Evolutionary conservation across 2,113 vertebrate genomes (phyloP), one percentile per base, ranked within the genome.

Genomic region (Carassius auratus): DNA sequence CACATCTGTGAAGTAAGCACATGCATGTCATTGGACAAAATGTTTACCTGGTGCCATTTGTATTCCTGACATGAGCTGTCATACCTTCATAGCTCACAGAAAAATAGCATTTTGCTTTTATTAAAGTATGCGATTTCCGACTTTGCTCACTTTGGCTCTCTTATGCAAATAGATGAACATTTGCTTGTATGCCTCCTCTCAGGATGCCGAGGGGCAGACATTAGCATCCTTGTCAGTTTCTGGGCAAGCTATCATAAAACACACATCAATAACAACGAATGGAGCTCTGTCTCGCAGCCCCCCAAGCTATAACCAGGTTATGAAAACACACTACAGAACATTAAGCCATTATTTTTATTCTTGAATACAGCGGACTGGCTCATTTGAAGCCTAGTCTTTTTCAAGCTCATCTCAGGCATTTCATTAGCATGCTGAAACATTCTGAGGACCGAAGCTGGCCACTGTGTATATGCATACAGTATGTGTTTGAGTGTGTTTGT

Each of bases 201-300:
- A 91, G 86, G 62, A 61, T 88, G 84, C 94, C 92, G 92, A 90
- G 81, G 93, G 94, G 92, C 90, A 94, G 83, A 91, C 90, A 95
- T 95, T 93, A 95, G 91, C 91, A 90, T 92, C 89, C 83, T 76
- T 85, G 87, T 89, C 90, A 85, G 86, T 92, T 91, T 91, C 86
- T 90, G 88, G 83, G 90, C 90, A 87, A 78, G 89, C 88, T 89
- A 89, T 93, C 93, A 94, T 94, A 92, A 93, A 94, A 93, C 89
- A 92, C 91, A 92, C 92, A 94, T 95, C 93, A 94, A 93, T 93
- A 95, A 92, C 90, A 57, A 64, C 74, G 87, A 89, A 92, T 83
- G 45, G 68, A 10, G 87, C 86, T 85, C 92, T 93, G 88, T 88
- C 78, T 50, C 64, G 52, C 19, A 12, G 38, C 55, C 79, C 73